Percentiles rank a stretch among this genome's conserved stretches.
Evolutionary conservation across 2,797 vertebrate genomes (phyloP).

Genomic region (Poecilia wingei): DNA sequence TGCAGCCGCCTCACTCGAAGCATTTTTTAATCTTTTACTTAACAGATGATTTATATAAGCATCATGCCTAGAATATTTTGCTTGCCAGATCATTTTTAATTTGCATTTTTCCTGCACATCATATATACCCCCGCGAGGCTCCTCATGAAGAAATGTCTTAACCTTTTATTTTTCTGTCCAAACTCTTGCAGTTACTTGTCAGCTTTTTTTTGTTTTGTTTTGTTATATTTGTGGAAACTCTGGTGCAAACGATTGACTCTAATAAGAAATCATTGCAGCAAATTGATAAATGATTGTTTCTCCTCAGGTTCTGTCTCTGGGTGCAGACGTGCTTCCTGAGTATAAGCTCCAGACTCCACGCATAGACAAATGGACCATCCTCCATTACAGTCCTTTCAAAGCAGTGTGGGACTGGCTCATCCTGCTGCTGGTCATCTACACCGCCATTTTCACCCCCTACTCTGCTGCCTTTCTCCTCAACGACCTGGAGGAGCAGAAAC

Average conservation of each 20-base stretch:
- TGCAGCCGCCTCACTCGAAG: neutral
- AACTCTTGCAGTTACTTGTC: neutral
- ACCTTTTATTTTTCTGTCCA: neutral
- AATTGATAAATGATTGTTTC: neutral
- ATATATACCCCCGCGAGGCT: neutral
- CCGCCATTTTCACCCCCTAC: slow-evolving; percentile 97
- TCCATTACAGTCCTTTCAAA: slow-evolving; percentile 99
- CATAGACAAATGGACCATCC: slow-evolving; percentile 96
- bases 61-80: neutral
- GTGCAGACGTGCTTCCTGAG: slow-evolving; percentile 96
- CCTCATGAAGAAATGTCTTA: neutral
- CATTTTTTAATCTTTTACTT: neutral
- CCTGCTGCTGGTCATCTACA: slow-evolving; percentile 96
- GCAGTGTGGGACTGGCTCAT: slow-evolving; percentile 99
- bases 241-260: neutral
- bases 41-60: neutral
- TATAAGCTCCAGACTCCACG: slow-evolving; percentile 96
- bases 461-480: slow-evolving; percentile 98
- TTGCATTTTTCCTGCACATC: neutral
- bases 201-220: neutral
- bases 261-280: neutral
- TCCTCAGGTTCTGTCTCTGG: slow-evolving; percentile 92
- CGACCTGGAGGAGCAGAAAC: slow-evolving; percentile 91
- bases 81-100: neutral
- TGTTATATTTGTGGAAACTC: neutral